These are phyloP conservation scores for Horisme vitalbata DNA, from an alignment of 2,888 invertebrate species.

Conservation along the genomic window DNA sequence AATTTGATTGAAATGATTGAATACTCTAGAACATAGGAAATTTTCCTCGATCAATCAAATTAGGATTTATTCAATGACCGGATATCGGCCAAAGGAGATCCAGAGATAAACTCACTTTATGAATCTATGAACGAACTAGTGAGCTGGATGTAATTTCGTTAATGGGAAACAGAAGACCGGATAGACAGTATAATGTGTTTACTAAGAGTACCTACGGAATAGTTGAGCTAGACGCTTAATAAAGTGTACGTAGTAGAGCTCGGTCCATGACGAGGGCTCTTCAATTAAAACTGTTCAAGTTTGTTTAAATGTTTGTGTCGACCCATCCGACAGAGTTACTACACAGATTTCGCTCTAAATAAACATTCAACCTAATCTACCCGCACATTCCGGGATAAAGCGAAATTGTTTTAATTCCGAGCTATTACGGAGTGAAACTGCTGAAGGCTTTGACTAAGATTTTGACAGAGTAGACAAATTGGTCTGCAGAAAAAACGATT, in stretches of 20 bases:
- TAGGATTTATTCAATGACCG: constrained; percentile 23
- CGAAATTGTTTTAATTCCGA: constrained; percentile 28
- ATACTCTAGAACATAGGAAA: constrained; percentile 3
- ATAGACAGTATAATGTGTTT: constrained; percentile 9
- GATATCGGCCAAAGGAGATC: constrained; percentile 32
- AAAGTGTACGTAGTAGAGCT: constrained; percentile 32
- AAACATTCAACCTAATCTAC: constrained; percentile 41
- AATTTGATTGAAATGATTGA: constrained; percentile 6
- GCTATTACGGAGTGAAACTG: constrained; percentile 2
- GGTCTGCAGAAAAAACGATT: constrained; percentile 30
- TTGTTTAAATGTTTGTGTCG: constrained; percentile 74
- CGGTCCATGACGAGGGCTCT: constrained; percentile 61
- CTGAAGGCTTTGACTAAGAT: constrained; percentile 2
- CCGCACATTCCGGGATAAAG: constrained; percentile 33
- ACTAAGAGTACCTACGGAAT: constrained; percentile 17
- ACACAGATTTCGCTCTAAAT: constrained; percentile 52
- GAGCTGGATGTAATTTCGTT: constrained; percentile 54
- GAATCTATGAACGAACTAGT: constrained; percentile 44
- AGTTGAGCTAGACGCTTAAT: constrained; percentile 24
- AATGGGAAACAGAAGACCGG: constrained; percentile 49
- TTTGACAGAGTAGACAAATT: no score
- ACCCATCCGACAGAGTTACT: constrained; percentile 53
- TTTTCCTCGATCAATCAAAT: constrained; percentile 27
- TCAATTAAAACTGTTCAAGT: constrained; percentile 76
- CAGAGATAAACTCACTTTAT: constrained; percentile 42